Evolutionary conservation across 2,797 vertebrate species (phyloP), one percentile per base, ranked within the genome.

Genomic region (Liasis olivaceus): DNA sequence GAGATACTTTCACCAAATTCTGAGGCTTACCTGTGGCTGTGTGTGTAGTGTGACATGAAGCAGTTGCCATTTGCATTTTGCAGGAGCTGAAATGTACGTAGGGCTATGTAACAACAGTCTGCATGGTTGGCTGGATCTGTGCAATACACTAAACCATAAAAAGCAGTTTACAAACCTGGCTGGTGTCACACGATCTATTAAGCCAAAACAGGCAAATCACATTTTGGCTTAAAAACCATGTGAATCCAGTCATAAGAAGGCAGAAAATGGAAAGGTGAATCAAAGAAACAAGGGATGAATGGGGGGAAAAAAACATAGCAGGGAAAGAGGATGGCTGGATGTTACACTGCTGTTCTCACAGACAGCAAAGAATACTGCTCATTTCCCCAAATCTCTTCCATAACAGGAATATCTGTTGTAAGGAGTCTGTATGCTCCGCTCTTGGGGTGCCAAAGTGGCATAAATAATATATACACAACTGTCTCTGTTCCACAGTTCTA

Each of bases 401-500:
- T 22, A 42, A 63, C 47, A 58, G 26, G 92, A 88, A 84, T 59
- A 51, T 86, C 58, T 64, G 66, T 56, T 81, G 42, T 42, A 58
- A 56, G 51, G 64, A 36, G 42, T 88, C 51, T 90, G 72, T n/a
- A n/a, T 20, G 14, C 63, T 62, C 17, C 69, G n/a, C 64, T 60
- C 59, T 93, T 90, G 90, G 85, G 54, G 66, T 90, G 87, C 84
- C 58, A 2, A 72, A 84, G 85, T 88, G 47, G 47, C 69, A 93
- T 93, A 60, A 88, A 93, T 91, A 84, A 93, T 93, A 93, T 81
- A 93, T 88, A 24, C 69, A 88, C 47, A n/a, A 72, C 85, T 56
- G 86, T 31, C 85, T 90, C 85, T 20, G 6, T 81, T 90, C 85
- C 9, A 22, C 56, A 54, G 47, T 85, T 87, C 85, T 93, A 56